These are phyloP conservation scores for Calyptomena viridis DNA, from an alignment of 2,113 vertebrate species.

Conservation along the genomic window DNA sequence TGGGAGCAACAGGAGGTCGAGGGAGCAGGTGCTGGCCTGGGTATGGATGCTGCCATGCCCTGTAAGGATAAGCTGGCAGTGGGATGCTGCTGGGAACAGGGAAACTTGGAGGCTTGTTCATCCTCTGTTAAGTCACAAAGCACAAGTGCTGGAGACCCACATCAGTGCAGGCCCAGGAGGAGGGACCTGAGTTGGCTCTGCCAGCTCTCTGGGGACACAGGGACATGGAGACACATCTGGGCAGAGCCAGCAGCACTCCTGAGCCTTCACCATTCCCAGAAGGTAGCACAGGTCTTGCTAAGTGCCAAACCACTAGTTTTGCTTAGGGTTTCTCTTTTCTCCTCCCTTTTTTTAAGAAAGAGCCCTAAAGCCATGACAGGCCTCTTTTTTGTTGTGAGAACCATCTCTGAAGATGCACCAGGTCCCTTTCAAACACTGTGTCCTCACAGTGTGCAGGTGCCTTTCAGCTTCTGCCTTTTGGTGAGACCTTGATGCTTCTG, in stretches of 20 bases:
- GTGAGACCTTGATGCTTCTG: not conserved
- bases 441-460: not conserved
- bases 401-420: not conserved
- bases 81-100: not conserved
- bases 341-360: not conserved
- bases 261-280: not conserved
- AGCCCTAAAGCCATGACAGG: not conserved
- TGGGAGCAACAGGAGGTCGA: not conserved
- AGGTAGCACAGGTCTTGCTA: not conserved
- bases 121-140: accelerated
- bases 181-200: not conserved
- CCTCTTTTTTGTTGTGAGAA: not conserved
- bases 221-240: not conserved
- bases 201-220: not conserved
- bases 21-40: not conserved
- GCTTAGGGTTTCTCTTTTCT: not conserved
- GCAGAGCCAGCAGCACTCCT: not conserved
- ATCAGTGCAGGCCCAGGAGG: not conserved
- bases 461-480: not conserved
- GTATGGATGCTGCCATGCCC: not conserved
- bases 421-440: accelerated
- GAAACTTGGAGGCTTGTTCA: accelerated
- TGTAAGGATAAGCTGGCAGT: not conserved
- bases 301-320: not conserved
- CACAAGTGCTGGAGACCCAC: not conserved